Base-by-base conservation (phyloP, 2,113 vertebrate species). In the Notothenia coriiceps region DNA sequence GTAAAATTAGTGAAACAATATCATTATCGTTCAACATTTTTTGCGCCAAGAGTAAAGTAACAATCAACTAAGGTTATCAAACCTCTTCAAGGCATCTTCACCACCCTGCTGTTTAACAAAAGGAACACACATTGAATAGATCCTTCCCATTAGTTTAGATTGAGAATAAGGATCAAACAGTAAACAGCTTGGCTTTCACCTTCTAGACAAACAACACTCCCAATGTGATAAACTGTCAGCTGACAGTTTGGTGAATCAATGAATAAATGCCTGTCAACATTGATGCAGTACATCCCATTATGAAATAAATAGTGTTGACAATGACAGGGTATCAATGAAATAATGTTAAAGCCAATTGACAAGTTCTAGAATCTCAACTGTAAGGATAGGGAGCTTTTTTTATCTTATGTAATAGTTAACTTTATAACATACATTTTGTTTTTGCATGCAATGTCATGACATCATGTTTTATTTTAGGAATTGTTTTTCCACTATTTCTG, bases 171-270 rank as follows among this genome's bases (percentile, higher is more conserved):
- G 20, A 33, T 65, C 72, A 20, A 10, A 14, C 15, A 51, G 57
- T 40, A 46, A 44, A 57, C 47, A 20, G 2, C 57, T 15, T 13
- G n/a, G 52, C 43, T 64, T 75, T 4, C 12, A 0, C 29, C 29
- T 29, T 63, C 49, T 63, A 25, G 66, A 62, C 70, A 74, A 20
- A 57, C 43, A 35, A 29, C 22, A 57, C 49, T 25, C 43, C 22
- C 2, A 0, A 4, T 56, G 25, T 4, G 13, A 20, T 33, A 68
- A 77, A 51, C 55, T 12, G 18, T 54, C 52, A 43, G 8, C 68
- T 47, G 25, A 17, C 33, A 17, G 12, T 14, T n/a, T 20, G 14
- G 2, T 44, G 57, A 62, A 54, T 77, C 18, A 76, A 61, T 69
- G 61, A 67, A 25, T 51, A 35, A 56, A 43, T 14, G 54, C 25